Conservation (phyloP, 2,888 invertebrate species). For the Lepetodrilus schrolli region DNA sequence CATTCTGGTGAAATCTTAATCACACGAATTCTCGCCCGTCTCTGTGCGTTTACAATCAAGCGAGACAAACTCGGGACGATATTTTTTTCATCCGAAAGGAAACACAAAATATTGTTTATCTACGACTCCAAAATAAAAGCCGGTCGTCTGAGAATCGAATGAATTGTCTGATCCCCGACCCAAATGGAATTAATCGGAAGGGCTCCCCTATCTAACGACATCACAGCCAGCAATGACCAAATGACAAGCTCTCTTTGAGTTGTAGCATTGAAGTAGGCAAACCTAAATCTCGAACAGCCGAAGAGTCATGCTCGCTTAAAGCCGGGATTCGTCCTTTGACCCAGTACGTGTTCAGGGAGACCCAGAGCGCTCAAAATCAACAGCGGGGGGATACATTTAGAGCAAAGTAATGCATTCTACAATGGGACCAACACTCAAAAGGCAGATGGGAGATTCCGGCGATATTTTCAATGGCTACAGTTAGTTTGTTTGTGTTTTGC, state of each 20-base stretch:
- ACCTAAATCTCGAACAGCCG: conserved; percentile 18
- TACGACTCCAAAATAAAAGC: conserved; percentile 2
- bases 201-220: neutral
- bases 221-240: neutral
- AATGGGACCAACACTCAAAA: neutral
- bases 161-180: no score
- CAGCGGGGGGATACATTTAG: conserved; percentile 13
- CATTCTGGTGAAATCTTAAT: conserved; percentile 10
- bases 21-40: neutral
- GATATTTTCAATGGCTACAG: conserved; percentile 26
- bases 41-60: conserved; percentile 5
- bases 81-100: conserved; percentile 21
- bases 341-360: neutral
- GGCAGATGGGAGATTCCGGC: conserved; percentile 22
- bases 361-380: neutral
- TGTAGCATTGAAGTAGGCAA: conserved; percentile 6
- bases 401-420: conserved; percentile 8
- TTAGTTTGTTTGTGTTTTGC: conserved; percentile 18
- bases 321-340: neutral
- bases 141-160: neutral
- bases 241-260: neutral
- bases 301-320: conserved; percentile 12
- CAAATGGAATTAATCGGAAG: conserved; percentile 2
- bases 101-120: conserved; percentile 24
- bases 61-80: neutral